A percentile compares a stretch with the other conserved stretches of the same genome.
These are phyloP conservation scores for Vultur gryphus DNA, from an alignment of 2,797 vertebrate genomes.

Conservation along the genomic window DNA sequence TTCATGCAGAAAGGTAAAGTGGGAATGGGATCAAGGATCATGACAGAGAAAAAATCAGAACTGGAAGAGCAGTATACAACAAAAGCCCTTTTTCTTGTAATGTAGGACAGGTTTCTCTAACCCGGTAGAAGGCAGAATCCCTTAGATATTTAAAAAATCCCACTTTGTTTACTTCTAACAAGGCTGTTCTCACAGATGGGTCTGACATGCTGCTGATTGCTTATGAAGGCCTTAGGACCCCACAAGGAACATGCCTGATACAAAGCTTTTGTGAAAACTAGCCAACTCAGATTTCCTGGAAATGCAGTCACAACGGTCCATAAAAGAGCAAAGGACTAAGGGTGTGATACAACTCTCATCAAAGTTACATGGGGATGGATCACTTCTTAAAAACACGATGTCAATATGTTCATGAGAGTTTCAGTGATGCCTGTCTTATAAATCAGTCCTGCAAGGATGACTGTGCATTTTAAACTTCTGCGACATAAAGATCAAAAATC, in stretches of 20 bases:
- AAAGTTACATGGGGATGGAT: not conserved
- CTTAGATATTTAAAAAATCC: not conserved
- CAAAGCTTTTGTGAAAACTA: not conserved
- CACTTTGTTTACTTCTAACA: not conserved
- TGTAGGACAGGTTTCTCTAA: not conserved
- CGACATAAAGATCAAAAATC: not conserved
- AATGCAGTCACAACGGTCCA: not conserved
- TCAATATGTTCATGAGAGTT: not conserved
- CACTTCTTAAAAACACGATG: not conserved
- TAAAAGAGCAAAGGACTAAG: not conserved
- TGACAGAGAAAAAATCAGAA: not conserved
- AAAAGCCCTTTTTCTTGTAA: not conserved
- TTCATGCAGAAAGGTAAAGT: not conserved
- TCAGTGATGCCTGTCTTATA: not conserved
- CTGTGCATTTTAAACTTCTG: not conserved
- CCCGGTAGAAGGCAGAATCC: not conserved
- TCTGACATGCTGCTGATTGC: not conserved
- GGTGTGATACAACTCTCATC: not conserved
- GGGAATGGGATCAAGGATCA: not conserved
- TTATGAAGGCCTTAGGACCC: not conserved
- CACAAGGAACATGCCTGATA: not conserved
- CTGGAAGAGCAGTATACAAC: not conserved
- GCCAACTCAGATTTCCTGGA: not conserved
- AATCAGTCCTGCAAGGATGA: not conserved
- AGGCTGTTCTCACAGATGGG: not conserved